phyloP scores from a whole-genome alignment of 64 coral and sea anemone species.

The Montipora foliosa region DNA sequence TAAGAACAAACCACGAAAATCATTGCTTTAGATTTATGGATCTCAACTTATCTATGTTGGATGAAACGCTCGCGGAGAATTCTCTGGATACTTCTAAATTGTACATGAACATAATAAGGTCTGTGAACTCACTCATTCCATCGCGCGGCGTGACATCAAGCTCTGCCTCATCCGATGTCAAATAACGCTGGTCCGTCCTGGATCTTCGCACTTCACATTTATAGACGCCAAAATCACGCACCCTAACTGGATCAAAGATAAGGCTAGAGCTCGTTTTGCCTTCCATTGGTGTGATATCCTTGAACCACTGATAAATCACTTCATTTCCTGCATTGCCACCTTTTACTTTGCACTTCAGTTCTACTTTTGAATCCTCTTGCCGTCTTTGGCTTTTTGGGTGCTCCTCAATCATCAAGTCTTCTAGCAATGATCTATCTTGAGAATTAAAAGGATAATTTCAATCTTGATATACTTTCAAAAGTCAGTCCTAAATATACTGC shows the following conservation, averaged over 20 bases:
- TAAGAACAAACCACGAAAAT: too few species aligned
- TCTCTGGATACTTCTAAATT: too few species aligned
- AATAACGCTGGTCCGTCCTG: background rate
- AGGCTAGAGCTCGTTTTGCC: background rate
- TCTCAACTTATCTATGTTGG: too few species aligned
- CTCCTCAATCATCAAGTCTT: background rate
- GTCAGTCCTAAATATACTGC: too few species aligned
- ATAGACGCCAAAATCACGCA: slow-evolving; percentile 15
- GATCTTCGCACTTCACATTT: background rate
- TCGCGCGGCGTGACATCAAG: background rate
- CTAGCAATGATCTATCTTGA: background rate
- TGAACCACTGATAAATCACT: background rate
- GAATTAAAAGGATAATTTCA: background rate
- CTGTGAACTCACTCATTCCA: slow-evolving; percentile 9
- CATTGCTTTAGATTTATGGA: too few species aligned
- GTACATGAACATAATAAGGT: background rate
- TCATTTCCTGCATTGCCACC: background rate
- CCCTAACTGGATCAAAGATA: background rate
- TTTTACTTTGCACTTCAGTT: background rate
- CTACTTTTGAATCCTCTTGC: background rate
- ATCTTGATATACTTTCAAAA: too few species aligned
- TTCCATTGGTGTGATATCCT: background rate
- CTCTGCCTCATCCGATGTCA: background rate
- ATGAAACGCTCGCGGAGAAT: too few species aligned
- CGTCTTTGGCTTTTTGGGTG: background rate